Evolutionary conservation across 1,140 invertebrate species (phyloP), one percentile per base, ranked within the genome.

Genomic region (Streblospio benedicti): DNA sequence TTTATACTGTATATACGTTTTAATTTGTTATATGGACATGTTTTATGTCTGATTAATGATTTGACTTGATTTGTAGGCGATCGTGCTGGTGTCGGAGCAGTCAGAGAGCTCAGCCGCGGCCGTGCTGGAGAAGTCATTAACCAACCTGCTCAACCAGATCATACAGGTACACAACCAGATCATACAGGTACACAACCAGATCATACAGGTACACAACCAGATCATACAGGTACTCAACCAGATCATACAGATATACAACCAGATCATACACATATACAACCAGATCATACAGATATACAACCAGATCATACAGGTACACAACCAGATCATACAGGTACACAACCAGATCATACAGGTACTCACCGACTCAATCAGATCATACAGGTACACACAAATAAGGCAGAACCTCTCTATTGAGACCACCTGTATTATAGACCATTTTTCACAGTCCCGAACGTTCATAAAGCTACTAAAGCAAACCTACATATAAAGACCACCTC

Each of bases 81-180:
- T 83, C 5, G 72, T 83, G 1, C 68, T 74, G 2, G 66, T 81
- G 16, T 71, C 78, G 20, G 79, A 81, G 57, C 73, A 77, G 16
- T 60, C 73, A n/a, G n/a, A n/a, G n/a, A n/a, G n/a, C n/a, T n/a
- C n/a, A 77, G 75, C 55, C 28, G 77, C 79, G 31, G 69, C 72
- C 0, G 60, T 67, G 25, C 68, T 83, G 3, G 80, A 83, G 63
- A 74, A 76, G 43, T 75, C 72, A 27, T 72, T 82, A 61, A 80
- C 78, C 20, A 76, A 76, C 28, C 76, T 84, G 4, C 76, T 84
- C 31, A 81, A 83, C 64, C 77, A 79, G 55, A 69, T 83, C 6
- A 72, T 83, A 4, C 80, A 82, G 77, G 82, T 82, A 67, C 67
- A 60, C 51, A 4, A 28, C 64, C 76, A 79, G 56, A 67, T 82